A percentile compares a stretch with the other conserved stretches of the same genome.
phyloP scores from a whole-genome alignment of 2,888 invertebrate species.

The Nebria brevicollis region DNA sequence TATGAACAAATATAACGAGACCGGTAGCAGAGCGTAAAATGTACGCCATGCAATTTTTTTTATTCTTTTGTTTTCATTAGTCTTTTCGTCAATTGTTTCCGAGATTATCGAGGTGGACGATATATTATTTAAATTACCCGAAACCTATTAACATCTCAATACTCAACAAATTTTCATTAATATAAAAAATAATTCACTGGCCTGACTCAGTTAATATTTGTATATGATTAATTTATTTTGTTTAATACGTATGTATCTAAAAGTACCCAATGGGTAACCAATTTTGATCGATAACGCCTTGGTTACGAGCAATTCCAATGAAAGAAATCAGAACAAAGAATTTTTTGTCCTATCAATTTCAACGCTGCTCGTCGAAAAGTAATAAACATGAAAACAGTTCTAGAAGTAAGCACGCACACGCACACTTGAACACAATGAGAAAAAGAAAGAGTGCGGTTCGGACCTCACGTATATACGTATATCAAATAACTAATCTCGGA shows the following conservation, averaged over 20 bases:
- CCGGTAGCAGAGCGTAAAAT: conserved; percentile 35
- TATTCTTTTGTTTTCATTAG: conserved; percentile 35
- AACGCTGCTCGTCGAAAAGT: neutral
- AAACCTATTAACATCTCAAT: neutral
- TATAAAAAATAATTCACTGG: too few relatives aligned
- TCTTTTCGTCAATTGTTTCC: neutral
- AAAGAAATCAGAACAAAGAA: neutral
- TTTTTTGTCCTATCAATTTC: neutral
- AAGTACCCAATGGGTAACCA: too few relatives aligned
- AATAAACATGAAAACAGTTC: conserved; percentile 3
- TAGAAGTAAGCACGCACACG: neutral
- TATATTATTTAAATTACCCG: neutral
- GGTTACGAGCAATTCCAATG: too few relatives aligned
- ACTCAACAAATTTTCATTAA: too few relatives aligned
- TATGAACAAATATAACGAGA: conserved; percentile 33
- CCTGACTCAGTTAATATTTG: too few relatives aligned
- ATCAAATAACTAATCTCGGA: conserved; percentile 13
- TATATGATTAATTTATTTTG: too few relatives aligned
- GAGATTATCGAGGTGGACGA: conserved; percentile 19
- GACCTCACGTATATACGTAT: neutral
- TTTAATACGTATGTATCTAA: too few relatives aligned
- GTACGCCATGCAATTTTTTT: conserved; percentile 11
- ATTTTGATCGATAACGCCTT: too few relatives aligned
- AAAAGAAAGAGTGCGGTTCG: neutral
- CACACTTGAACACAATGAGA: neutral